These are phyloP conservation scores for Oscheius myriophilus DNA, from an alignment of 2,888 invertebrate genomes.

Conservation along the genomic window DNA sequence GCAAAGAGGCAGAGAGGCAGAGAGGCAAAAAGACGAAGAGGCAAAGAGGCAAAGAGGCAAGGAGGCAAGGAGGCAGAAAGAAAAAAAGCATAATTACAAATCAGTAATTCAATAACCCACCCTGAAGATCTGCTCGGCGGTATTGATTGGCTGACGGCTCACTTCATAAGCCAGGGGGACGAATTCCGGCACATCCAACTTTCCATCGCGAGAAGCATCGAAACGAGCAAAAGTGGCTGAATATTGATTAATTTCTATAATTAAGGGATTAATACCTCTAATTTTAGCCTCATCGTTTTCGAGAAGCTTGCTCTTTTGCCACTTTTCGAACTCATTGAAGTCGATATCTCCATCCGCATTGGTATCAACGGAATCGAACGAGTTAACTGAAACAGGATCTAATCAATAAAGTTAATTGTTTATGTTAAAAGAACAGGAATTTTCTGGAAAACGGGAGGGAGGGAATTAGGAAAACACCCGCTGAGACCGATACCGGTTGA, in stretches of 20 bases:
- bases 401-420: no score
- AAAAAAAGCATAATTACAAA: no score
- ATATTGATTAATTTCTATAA: not conserved
- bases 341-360: conserved; percentile 47
- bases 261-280: conserved; percentile 3
- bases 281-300: conserved; percentile 10
- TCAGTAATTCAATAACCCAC: not conserved
- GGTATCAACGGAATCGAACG: conserved; percentile 57
- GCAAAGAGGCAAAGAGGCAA: no score
- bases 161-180: conserved; percentile 66
- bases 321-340: conserved; percentile 53
- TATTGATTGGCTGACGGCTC: conserved; percentile 53
- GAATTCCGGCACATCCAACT: conserved; percentile 61
- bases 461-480: no score
- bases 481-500: no score
- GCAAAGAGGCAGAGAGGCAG: no score
- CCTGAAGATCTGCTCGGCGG: conserved; percentile 61
- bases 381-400: conserved; percentile 42
- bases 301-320: conserved; percentile 31
- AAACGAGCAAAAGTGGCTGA: conserved; percentile 32
- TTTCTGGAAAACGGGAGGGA: no score
- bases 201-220: conserved; percentile 54
- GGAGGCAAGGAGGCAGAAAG: no score
- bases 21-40: no score
- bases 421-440: no score